Base-by-base conservation (phyloP, 2,797 vertebrate species). In the Orestias chungarensis region DNA sequence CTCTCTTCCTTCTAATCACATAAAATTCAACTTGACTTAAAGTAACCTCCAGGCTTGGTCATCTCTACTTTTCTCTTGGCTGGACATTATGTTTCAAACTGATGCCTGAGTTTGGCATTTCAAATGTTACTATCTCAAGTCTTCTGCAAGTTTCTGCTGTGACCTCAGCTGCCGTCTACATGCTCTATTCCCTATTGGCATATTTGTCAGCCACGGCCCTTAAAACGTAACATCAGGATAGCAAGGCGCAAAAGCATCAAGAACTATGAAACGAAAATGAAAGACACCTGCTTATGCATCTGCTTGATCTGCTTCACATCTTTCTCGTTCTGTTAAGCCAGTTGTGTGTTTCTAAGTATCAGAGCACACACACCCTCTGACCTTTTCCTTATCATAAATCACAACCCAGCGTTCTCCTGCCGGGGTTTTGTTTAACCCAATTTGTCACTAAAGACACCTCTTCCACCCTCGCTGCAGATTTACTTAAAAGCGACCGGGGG, bases 331-430 rank as follows among this genome's bases (percentile, higher is more conserved):
- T 59, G 76, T 64, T 74, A 27, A 78, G 73, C 77, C 70, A 42
- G 70, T 70, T 70, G 79, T 66, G 78, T 74, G 78, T 79, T 66
- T 54, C 52, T 6, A 68, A 68, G 52, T 42, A 42, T 71, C 82
- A 77, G 78, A 83, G 75, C 78, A 83, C 23, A 66, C 68, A 61
- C 50, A 52, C 50, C 17, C 82, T 42, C 78, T 91, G 92, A 94
- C 93, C 93, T 95, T 94, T 93, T 73, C 75, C 82, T 76, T 66
- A 75, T 90, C 89, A 91, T 94, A 93, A 94, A 93, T 94, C 93
- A 94, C 81, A 71, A 52, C 73, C 70, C 76, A 59, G 88, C 85
- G 87, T 91, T 93, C 86, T 81, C 86, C 89, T 93, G 94, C 92
- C 92, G 93, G 88, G 71, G 86, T 88, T 90, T 88, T 87, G 89